These are phyloP conservation scores for Thymelicus lineola DNA, from an alignment of 2,888 invertebrate species.

Conservation along the genomic window DNA sequence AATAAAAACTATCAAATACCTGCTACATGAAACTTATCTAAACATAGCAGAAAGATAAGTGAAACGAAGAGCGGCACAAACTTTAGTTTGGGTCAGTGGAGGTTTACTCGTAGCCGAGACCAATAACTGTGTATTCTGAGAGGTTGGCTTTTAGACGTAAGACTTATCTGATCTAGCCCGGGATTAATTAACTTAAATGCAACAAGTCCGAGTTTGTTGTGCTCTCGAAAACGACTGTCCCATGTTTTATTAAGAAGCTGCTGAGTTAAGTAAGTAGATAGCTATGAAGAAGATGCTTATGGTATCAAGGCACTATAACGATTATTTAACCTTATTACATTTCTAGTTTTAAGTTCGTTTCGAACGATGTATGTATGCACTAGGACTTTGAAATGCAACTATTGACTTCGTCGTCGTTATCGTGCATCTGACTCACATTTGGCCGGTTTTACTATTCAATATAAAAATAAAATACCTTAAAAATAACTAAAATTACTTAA, in stretches of 20 bases:
- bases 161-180: slow-evolving; percentile 75
- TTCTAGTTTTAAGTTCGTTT: too few species aligned
- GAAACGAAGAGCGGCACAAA: slow-evolving; percentile 29
- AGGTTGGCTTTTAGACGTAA: slow-evolving; percentile 61
- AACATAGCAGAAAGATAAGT: slow-evolving; percentile 31
- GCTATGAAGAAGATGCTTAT: slow-evolving; percentile 45
- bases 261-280: slow-evolving; percentile 74
- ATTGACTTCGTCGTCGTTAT: too few species aligned
- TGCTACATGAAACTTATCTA: slow-evolving; percentile 19
- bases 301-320: not conserved
- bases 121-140: slow-evolving; percentile 54
- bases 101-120: slow-evolving; percentile 37
- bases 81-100: slow-evolving; percentile 28
- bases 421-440: too few species aligned
- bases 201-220: slow-evolving; percentile 82
- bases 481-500: too few species aligned
- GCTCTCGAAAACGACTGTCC: slow-evolving; percentile 75
- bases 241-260: slow-evolving; percentile 76
- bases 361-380: too few species aligned
- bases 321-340: too few species aligned
- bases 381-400: too few species aligned
- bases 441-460: too few species aligned
- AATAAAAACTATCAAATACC: slow-evolving; percentile 26
- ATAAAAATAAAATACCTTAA: too few species aligned
- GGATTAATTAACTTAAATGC: slow-evolving; percentile 84